Evolutionary conservation across 2,797 vertebrate genomes (phyloP), one percentile per base, ranked within the genome.

Genomic region (Molossus alvarezi): DNA sequence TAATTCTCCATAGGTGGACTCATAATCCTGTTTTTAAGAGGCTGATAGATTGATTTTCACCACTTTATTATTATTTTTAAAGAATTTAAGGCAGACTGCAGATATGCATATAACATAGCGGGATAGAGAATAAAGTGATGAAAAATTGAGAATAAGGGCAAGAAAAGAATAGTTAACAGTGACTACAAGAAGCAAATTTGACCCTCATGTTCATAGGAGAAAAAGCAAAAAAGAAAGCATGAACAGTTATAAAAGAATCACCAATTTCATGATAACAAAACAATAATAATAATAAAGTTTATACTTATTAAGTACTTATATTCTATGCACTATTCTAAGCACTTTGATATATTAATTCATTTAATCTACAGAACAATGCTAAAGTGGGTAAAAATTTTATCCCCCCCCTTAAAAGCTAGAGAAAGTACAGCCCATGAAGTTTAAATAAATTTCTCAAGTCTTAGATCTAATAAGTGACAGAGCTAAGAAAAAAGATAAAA

Each of bases 401-500:
- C 1, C 33, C 33, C 23, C 18, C 57, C 27, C 9, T 77, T 76
- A 85, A 83, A 88, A 81, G 94, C 60, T 45, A 95, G 20, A 72
- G 14, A 84, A 88, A 96, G 15, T 72, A 69, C 76, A 17, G 2
- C 18, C 57, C 25, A 37, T 53, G 65, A 88, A 81, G 27, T 15
- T 77, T 76, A 75, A 79, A 76, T 92, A 86, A 69, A 96, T 71
- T 89, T 80, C 91, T 60, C n/a, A 51, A 53, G 2, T 21, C 71
- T 89, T 82, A 53, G 37, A 79, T 69, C 51, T 72, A 84, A n/a
- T 80, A 77, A 91, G 29, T 80, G 25, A 55, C 13, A 65, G 20
- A 87, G 9, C 41, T 69, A 90, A 94, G 79, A 65, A 73, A 85
- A 94, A 80, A 92, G 55, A 64, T 51, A 72, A 65, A 89, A 94